phyloP scores from a whole-genome alignment of 2,888 invertebrate species.

The Mamestra brassicae region DNA sequence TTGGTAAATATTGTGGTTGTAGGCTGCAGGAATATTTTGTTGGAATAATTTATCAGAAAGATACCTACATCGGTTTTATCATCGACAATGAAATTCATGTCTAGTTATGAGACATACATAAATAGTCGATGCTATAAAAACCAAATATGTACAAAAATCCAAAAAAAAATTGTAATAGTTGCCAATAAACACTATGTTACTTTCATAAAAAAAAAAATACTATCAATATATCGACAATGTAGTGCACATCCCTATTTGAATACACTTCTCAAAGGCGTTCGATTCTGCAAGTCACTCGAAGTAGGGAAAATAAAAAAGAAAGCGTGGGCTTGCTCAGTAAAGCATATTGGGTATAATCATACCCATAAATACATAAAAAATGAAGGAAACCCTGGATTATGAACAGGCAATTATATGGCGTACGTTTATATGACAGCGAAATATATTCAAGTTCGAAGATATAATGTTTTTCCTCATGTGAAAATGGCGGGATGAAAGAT shows the following conservation, averaged over 20 bases:
- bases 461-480: slow-evolving; percentile 35
- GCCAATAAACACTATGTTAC: no score
- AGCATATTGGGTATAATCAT: slow-evolving; percentile 67
- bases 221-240: slow-evolving; percentile 40
- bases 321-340: slow-evolving; percentile 45
- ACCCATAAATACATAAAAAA: slow-evolving; percentile 71
- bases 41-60: background rate
- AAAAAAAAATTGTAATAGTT: no score
- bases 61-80: background rate
- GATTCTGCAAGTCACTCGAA: slow-evolving; percentile 66
- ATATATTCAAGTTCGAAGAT: slow-evolving; percentile 45
- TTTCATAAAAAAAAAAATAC: background rate
- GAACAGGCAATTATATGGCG: slow-evolving; percentile 65
- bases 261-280: slow-evolving; percentile 47
- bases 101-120: background rate
- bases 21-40: background rate
- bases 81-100: background rate
- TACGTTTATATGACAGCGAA: slow-evolving; percentile 53
- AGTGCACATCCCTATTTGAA: slow-evolving; percentile 44
- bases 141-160: no score
- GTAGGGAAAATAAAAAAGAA: slow-evolving; percentile 62
- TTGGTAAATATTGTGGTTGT: slow-evolving; percentile 20
- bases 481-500: slow-evolving; percentile 26
- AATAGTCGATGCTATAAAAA: background rate
- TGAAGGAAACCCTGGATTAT: slow-evolving; percentile 59